These are phyloP conservation scores for Drosophila colorata DNA, from an alignment of 2,888 invertebrate species.

Conservation along the genomic window DNA sequence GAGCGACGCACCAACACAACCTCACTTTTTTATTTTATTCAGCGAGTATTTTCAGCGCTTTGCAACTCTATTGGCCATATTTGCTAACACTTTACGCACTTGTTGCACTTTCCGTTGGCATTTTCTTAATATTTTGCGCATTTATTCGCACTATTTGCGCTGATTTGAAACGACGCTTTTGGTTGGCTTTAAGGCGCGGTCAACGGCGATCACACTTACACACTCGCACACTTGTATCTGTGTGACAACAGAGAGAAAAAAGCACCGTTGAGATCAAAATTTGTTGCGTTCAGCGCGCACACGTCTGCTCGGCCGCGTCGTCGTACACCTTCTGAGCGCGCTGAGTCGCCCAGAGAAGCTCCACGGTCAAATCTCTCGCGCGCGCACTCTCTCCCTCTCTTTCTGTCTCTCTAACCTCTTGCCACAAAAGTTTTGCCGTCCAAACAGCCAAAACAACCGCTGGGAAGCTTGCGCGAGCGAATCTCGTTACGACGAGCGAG, in stretches of 20 bases:
- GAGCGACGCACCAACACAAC: slow-evolving; percentile 70
- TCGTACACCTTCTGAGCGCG: slow-evolving; percentile 71
- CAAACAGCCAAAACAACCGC: slow-evolving; percentile 33
- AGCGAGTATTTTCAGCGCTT: slow-evolving; percentile 22
- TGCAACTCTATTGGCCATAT: slow-evolving; percentile 10
- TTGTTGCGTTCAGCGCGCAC: slow-evolving; percentile 53
- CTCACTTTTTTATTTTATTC: slow-evolving; percentile 65
- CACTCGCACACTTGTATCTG: slow-evolving; percentile 26
- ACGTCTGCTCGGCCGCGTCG: slow-evolving; percentile 70
- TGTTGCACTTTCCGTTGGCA: slow-evolving; percentile 50
- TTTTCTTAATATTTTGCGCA: slow-evolving; percentile 14
- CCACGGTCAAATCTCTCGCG: slow-evolving; percentile 14
- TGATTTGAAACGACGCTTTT: slow-evolving; percentile 50
- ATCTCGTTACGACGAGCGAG: slow-evolving; percentile 10
- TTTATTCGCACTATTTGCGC: slow-evolving; percentile 22
- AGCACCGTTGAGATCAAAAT: slow-evolving; percentile 80
- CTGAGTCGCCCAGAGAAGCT: slow-evolving; percentile 67
- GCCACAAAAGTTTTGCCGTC: slow-evolving; percentile 34
- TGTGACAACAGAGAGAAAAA: slow-evolving; percentile 53
- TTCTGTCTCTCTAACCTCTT: slow-evolving; percentile 14
- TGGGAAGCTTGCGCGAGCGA: slow-evolving; percentile 32
- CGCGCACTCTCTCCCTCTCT: neutral
- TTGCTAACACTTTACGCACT: slow-evolving; percentile 35
- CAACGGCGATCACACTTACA: slow-evolving; percentile 64
- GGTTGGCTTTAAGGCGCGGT: slow-evolving; percentile 76